Evolutionary conservation across 2,113 vertebrate species (phyloP).

Genomic region (Sceloporus tristichus): DNA sequence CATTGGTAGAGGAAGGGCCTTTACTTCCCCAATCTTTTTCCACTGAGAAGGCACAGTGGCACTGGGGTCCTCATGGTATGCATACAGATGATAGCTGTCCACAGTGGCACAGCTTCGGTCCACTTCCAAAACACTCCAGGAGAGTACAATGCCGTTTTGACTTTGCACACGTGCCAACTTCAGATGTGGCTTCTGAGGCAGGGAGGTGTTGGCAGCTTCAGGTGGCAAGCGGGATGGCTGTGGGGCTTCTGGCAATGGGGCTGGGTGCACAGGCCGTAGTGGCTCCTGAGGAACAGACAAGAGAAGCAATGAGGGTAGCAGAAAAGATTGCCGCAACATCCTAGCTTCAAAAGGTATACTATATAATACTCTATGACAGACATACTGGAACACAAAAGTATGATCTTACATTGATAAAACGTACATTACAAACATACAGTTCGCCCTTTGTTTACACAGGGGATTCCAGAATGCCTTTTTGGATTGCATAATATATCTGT

Average conservation of each 20-base stretch:
- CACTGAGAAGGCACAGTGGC: constrained; percentile 87
- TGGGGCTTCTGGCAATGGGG: constrained; percentile 83
- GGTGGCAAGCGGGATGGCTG: constrained; percentile 86
- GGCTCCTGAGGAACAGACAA: constrained; percentile 70
- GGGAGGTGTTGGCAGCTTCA: constrained; percentile 87
- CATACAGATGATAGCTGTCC: constrained; percentile 98
- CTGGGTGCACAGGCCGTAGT: constrained; percentile 79
- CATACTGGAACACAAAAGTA: too few relatives aligned
- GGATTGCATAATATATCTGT: too few relatives aligned
- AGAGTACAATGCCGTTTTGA: constrained; percentile 96
- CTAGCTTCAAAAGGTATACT: neutral
- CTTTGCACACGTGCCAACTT: constrained; percentile 91
- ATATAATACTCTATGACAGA: neutral
- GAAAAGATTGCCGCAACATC: neutral
- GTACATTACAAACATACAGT: too few relatives aligned
- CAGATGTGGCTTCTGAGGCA: constrained; percentile 87
- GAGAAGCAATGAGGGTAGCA: constrained; percentile 2
- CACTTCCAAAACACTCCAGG: constrained; percentile 94
- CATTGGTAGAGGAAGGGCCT: constrained; percentile 96
- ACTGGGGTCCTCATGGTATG: constrained; percentile 86
- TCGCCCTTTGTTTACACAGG: too few relatives aligned
- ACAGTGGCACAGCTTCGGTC: constrained; percentile 92
- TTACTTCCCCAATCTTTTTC: constrained; percentile 99
- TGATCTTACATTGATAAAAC: too few relatives aligned
- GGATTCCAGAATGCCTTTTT: too few relatives aligned